Evolutionary conservation across 2,888 invertebrate genomes (phyloP), one percentile per base, ranked within the genome.

Genomic region (Crepidodera aurea): DNA sequence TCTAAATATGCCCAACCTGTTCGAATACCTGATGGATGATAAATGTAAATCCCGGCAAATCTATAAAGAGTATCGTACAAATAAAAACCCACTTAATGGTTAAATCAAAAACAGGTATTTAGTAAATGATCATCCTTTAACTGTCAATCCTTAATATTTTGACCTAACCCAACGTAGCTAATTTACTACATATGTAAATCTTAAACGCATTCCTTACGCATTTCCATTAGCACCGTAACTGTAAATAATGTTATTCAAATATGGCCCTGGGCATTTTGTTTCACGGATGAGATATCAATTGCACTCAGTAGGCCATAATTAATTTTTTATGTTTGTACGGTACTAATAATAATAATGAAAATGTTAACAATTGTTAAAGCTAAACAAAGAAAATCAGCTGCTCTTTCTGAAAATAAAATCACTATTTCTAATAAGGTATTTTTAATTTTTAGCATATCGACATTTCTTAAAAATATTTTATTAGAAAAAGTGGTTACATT

Each of bases 181-280:
- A 16, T 51, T 42, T 44, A 55, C 55, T 46, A 29, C 44, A 22
- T 55, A 55, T 44, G 51, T 13, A 44, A 44, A 32, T 51, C 42
- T 29, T 8, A 48, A 32, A 34, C 8, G 34, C 39, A 34, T 46
- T 32, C 51, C 51, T 2, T 59, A 53, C 51, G 32, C 59, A 59
- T 59, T 59, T 39, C 18, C 32, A 59, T 59, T 44, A 44, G 51
- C 50, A 53, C 32, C 18, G 44, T 59, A 59, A 51, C 59, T 19
- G 58, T 58, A 58, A 16, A 22, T 37, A 25, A 39, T 22, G 40
- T 58, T 27, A 50, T 40, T 29, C 40, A 19, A 34, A 51, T 44
- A 59, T 53, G 37, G 39, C 51, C 42, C 50, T 13, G 34, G 51
- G 51, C 42, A 51, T 51, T 37, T 16, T 42, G 16, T 42, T 42